Evolutionary conservation across 2,888 invertebrate species (phyloP), one percentile per base, ranked within the genome.

Genomic region (Crossocerus cetratus): DNA sequence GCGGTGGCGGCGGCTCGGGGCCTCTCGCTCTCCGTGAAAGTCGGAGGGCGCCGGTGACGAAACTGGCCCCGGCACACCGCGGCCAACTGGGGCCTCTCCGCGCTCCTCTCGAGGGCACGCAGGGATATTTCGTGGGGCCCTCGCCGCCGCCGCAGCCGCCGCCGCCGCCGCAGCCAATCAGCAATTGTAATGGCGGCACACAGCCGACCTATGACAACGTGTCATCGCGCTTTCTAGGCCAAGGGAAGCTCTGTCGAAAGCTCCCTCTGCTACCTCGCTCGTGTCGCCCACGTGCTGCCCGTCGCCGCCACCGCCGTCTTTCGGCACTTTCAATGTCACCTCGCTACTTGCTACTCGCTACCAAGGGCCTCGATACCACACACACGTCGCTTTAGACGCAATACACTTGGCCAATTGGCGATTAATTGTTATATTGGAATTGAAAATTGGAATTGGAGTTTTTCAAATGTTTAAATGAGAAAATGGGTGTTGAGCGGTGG

Each of bases 131-230:
- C 32, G 23, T 11, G n/a, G 22, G 53, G 23, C 20, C 23, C 43
- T 20, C 2, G n/a, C 13, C 21, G 65, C 32, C 65, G 53, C 44
- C 42, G 53, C 4, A 8, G 16, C 62, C 2, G n/a, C 13, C 21
- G 65, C 32, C 65, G 53, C 44, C 42, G 53, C 4, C 3, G 16
- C 4, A 1, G 1, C 43, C 20, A 13, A 74, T 75, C 64, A 70
- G 74, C 74, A 74, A 75, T 65, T 75, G 61, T 74, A 75, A 75
- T 66, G 14, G 59, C 16, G 43, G 49, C 56, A 14, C 32, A 57
- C 59, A 14, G 56, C 49, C 65, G 67, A 64, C 66, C 73, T 69
- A 76, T 67, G 73, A 49, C 68, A 78, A 80, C 58, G 61, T 73
- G 65, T 69, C 66, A 72, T 72, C 56, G 43, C 44, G 58, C 23